These are phyloP conservation scores for Aerospiza tachiro DNA, from an alignment of 2,797 vertebrate genomes.

Conservation along the genomic window DNA sequence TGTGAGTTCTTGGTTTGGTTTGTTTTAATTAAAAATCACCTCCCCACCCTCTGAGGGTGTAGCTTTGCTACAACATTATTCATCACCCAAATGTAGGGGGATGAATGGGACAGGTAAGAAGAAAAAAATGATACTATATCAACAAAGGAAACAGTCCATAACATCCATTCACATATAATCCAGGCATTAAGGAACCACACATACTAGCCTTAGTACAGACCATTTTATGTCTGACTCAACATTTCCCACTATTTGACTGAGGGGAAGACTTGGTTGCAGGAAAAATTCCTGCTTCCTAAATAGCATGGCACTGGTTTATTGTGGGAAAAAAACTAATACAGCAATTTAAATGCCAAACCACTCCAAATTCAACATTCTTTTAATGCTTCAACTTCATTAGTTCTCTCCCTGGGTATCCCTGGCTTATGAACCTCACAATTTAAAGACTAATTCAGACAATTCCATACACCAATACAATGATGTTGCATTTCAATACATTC, in stretches of 20 bases:
- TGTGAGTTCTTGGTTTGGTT: not conserved
- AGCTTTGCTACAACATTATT: not conserved
- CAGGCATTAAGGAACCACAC: not conserved
- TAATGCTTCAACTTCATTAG: slow-evolving; percentile 25
- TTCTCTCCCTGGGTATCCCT: not conserved
- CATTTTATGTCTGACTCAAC: not conserved
- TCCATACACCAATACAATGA: not conserved
- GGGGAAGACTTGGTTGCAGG: not conserved
- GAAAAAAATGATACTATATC: not conserved
- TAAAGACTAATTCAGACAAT: not conserved
- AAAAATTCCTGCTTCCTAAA: not conserved
- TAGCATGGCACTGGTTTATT: not conserved
- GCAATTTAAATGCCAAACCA: slow-evolving; percentile 9
- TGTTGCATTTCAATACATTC: not conserved
- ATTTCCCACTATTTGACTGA: not conserved
- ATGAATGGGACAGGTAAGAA: not conserved
- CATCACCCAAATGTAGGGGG: not conserved
- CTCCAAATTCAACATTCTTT: slow-evolving; percentile 22
- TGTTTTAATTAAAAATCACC: not conserved
- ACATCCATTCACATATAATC: not conserved
- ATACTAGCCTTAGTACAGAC: not conserved
- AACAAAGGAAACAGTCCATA: not conserved
- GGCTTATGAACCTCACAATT: not conserved
- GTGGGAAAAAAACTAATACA: not conserved
- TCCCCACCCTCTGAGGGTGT: not conserved